Evolutionary conservation across 2,888 invertebrate species (phyloP).

Genomic region (Miltochrista miniata): DNA sequence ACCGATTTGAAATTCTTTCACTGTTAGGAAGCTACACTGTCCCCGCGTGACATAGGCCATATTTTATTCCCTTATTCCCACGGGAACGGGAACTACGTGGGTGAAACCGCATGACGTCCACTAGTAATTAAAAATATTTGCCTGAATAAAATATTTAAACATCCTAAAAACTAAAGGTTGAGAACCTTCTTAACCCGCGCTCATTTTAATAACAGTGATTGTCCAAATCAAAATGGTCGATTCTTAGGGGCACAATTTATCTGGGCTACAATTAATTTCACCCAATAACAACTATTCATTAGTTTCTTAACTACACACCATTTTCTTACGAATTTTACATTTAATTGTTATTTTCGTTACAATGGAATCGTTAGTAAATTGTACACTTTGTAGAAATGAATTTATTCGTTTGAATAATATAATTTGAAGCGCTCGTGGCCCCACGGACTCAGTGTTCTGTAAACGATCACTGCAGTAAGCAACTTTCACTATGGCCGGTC

Average conservation of each 20-base stretch:
- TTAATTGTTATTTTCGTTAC: constrained; percentile 31
- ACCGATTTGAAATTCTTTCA: no score
- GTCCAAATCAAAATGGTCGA: constrained; percentile 60
- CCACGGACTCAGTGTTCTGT: no score
- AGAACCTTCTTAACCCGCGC: constrained; percentile 20
- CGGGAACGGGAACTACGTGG: no score
- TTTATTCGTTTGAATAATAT: constrained; percentile 3
- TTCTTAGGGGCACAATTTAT: constrained; percentile 59
- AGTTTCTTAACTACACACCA: constrained; percentile 54
- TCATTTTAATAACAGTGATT: constrained; percentile 64
- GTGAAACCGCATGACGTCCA: no score
- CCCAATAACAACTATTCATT: constrained; percentile 68
- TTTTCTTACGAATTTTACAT: constrained; percentile 22
- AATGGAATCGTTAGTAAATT: constrained; percentile 16
- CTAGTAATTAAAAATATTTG: no score
- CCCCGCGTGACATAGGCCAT: no score
- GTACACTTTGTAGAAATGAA: constrained; percentile 8
- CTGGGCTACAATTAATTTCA: constrained; percentile 68
- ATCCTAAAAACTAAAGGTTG: constrained; percentile 13
- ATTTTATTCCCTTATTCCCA: no score
- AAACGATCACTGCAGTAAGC: no score
- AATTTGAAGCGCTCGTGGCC: no score
- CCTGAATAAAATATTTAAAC: no score
- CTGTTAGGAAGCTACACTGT: no score
- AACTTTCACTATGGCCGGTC: no score